Conservation (phyloP, 2,888 invertebrate genomes). For the Dryocosmus kuriphilus region DNA sequence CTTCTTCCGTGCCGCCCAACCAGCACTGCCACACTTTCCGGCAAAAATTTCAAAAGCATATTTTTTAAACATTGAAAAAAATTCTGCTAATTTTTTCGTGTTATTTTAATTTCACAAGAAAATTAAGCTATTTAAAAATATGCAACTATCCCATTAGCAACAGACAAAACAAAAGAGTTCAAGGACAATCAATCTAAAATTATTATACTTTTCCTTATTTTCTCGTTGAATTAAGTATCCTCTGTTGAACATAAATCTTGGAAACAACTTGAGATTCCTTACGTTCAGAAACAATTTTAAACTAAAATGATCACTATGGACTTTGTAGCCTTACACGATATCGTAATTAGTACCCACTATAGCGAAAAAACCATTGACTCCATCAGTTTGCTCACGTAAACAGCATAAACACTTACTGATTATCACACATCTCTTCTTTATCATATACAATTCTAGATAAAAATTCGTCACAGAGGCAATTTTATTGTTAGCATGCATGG, state of each 20-base stretch:
- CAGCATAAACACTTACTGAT: neutral
- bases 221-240: constrained; percentile 1
- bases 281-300: constrained; percentile 1
- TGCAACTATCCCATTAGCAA: too few species aligned
- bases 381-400: constrained; percentile 19
- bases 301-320: neutral
- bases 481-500: constrained; percentile 22
- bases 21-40: too few species aligned
- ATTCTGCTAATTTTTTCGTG: too few species aligned
- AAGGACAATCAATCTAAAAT: constrained; percentile 9
- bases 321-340: constrained; percentile 20
- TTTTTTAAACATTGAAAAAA: too few species aligned
- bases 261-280: neutral
- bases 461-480: constrained; percentile 1
- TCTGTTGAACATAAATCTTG: constrained; percentile 19
- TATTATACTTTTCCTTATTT: constrained; percentile 29
- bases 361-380: constrained; percentile 19
- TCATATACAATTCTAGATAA: neutral
- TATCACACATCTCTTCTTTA: constrained; percentile 19
- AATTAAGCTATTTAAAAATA: too few species aligned
- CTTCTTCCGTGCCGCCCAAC: too few species aligned
- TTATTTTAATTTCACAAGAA: too few species aligned
- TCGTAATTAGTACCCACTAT: constrained; percentile 24
- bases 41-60: too few species aligned
- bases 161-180: neutral